Conservation (phyloP, 2,113 vertebrate genomes). For the Oryzias celebensis region DNA sequence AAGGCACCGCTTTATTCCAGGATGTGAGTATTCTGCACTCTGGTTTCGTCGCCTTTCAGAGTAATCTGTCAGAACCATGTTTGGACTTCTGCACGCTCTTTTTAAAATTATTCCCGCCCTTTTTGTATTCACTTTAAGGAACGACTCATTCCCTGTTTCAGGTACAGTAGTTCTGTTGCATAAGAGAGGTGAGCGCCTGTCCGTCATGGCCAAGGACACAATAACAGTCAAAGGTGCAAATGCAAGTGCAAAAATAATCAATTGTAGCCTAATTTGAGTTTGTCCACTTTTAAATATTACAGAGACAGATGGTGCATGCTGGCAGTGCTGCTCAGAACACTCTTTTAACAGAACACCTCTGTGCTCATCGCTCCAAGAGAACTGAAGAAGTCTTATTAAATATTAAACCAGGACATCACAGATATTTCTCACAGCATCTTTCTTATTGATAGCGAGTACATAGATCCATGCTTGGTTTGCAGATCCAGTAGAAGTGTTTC, state of each 20-base stretch:
- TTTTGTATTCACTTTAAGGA: too few relatives aligned
- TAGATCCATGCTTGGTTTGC: background rate
- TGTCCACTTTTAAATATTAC: too few relatives aligned
- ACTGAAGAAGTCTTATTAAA: conserved; percentile 8
- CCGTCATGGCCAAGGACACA: conserved; percentile 36
- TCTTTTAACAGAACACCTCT: background rate
- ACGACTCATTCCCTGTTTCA: conserved; percentile 2
- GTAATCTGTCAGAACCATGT: too few relatives aligned
- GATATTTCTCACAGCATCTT: background rate
- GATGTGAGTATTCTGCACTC: conserved; percentile 60
- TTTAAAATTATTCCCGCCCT: too few relatives aligned
- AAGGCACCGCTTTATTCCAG: conserved; percentile 62
- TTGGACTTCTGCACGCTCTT: too few relatives aligned
- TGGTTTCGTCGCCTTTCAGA: too few relatives aligned
- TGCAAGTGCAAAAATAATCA: too few relatives aligned
- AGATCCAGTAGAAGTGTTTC: background rate
- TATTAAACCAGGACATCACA: conserved; percentile 7
- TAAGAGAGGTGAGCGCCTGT: conserved; percentile 51
- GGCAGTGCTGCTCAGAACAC: too few relatives aligned
- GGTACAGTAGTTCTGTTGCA: conserved; percentile 25
- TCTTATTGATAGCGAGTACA: background rate
- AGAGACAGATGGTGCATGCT: too few relatives aligned
- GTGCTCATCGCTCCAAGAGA: background rate
- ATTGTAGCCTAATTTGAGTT: too few relatives aligned
- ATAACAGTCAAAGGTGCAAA: background rate